Evolutionary conservation across 1,140 invertebrate species (phyloP).

Genomic region (Marisa cornuarietis): DNA sequence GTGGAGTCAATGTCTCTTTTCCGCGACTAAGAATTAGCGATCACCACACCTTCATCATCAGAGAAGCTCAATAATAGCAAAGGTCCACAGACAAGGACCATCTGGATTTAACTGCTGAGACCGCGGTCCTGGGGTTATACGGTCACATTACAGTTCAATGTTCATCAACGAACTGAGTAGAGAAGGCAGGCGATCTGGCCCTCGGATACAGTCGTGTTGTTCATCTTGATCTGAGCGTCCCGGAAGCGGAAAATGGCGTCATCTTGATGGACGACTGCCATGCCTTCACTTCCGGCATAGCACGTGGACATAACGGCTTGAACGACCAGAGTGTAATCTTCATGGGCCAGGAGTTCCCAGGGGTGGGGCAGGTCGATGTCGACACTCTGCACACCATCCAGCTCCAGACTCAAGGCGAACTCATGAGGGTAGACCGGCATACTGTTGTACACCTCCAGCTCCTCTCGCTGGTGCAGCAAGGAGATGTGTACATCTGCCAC

Average conservation of each 20-base stretch:
- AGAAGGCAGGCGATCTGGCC: constrained; percentile 16
- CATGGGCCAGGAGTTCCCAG: background rate
- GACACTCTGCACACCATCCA: constrained; percentile 5
- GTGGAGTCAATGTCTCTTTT: too few relatives aligned
- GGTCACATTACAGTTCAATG: background rate
- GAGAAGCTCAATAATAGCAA: too few relatives aligned
- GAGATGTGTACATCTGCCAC: constrained; percentile 1
- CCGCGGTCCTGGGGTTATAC: too few relatives aligned
- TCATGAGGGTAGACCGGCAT: constrained; percentile 3
- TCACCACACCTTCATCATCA: too few relatives aligned
- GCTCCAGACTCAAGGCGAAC: background rate
- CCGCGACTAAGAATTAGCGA: too few relatives aligned
- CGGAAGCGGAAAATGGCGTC: constrained; percentile 22
- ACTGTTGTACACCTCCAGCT: constrained; percentile 15
- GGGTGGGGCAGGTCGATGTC: background rate
- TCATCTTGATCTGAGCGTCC: constrained; percentile 17
- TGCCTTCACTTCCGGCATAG: constrained; percentile 15
- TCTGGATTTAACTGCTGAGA: too few relatives aligned
- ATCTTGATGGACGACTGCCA: constrained; percentile 18
- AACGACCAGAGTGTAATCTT: constrained; percentile 11
- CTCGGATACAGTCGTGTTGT: constrained; percentile 23
- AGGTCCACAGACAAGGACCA: too few relatives aligned
- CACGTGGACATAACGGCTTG: constrained; percentile 20
- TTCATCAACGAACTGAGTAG: constrained; percentile 8
- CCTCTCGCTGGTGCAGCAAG: background rate